Evolutionary conservation across 2,113 vertebrate genomes (phyloP).

Genomic region (zebrafish (Danio rerio)): GRCz12tu NC_133186.1:30016001-30016500

Average conservation of each 20-base stretch:
- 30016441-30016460: background rate
- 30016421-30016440: conserved; percentile 30
- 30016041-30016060: conserved; percentile 14
- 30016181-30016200: conserved; percentile 40
- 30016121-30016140: conserved; percentile 77
- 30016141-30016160: conserved; percentile 64
- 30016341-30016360: background rate
- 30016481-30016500: conserved; percentile 40
- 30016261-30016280: conserved; percentile 54
- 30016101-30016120: conserved; percentile 22
- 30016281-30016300: conserved; percentile 24
- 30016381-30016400: conserved; percentile 24
- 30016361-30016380: background rate
- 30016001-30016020: conserved; percentile 8
- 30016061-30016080: conserved; percentile 56
- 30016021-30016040: background rate
- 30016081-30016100: conserved; percentile 61
- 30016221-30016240: conserved; percentile 47
- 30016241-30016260: conserved; percentile 63
- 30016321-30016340: background rate
- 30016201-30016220: conserved; percentile 36
- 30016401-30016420: background rate
- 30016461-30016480: background rate
- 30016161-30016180: conserved; percentile 57
- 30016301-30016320: background rate